Evolutionary conservation across 2,797 vertebrate species (phyloP).

Genomic region (Vespertilio murinus): DNA sequence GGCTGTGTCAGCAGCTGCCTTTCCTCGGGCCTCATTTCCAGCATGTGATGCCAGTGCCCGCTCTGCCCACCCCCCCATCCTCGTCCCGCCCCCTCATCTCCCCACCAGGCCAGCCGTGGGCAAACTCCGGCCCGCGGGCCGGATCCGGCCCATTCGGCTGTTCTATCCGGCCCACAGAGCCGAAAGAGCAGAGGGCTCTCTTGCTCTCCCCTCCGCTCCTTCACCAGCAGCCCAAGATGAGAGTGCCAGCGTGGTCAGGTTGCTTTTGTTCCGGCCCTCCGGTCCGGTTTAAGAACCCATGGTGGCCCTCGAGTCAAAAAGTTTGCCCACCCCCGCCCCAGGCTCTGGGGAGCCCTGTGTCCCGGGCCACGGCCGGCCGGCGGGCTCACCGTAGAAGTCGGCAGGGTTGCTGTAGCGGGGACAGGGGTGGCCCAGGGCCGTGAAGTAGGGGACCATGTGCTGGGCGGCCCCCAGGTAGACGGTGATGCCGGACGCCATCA

Average conservation of each 20-base stretch:
- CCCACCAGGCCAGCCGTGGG: too few relatives aligned
- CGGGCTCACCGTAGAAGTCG: slow-evolving; percentile 93
- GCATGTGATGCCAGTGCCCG: not conserved
- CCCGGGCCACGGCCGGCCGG: not conserved
- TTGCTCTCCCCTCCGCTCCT: too few relatives aligned
- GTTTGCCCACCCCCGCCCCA: too few relatives aligned
- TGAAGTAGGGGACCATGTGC: slow-evolving; percentile 96
- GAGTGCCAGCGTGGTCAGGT: too few relatives aligned
- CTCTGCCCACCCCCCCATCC: not conserved
- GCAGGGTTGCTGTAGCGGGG: slow-evolving; percentile 96
- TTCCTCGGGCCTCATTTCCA: not conserved
- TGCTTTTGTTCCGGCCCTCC: too few relatives aligned
- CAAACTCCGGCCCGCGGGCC: too few relatives aligned
- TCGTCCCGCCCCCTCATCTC: not conserved
- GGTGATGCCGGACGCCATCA: slow-evolving; percentile 93
- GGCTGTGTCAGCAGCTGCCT: not conserved
- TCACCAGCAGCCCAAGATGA: too few relatives aligned
- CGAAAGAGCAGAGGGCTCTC: too few relatives aligned
- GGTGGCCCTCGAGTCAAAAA: too few relatives aligned
- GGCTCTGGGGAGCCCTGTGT: not conserved
- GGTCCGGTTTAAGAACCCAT: too few relatives aligned
- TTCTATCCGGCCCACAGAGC: too few relatives aligned
- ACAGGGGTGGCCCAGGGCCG: slow-evolving; percentile 91
- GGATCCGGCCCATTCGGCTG: too few relatives aligned
- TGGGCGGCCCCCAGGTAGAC: slow-evolving; percentile 91